phyloP scores from a whole-genome alignment of 2,888 invertebrate genomes.

The Cerceris ruficornis region DNA sequence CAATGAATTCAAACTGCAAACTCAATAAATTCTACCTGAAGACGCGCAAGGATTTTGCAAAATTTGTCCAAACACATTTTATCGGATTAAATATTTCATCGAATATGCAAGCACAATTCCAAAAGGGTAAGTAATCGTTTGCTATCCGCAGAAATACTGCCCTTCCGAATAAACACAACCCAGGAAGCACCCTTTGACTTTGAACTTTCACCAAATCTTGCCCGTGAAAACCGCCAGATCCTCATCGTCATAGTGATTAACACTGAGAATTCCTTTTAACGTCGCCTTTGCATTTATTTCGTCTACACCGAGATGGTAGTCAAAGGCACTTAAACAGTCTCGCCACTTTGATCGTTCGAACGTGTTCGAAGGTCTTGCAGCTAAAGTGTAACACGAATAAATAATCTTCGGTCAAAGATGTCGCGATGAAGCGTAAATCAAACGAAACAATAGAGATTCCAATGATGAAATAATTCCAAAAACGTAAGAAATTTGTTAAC shows the following conservation, averaged over 20 bases:
- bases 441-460: no score
- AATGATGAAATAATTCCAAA: no score
- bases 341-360: not conserved
- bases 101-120: not conserved
- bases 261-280: slow-evolving; percentile 38
- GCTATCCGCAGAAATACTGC: slow-evolving; percentile 12
- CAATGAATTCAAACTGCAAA: no score
- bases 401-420: no score
- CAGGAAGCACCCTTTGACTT: slow-evolving; percentile 28
- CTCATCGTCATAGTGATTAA: slow-evolving; percentile 26
- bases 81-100: not conserved
- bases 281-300: slow-evolving; percentile 19
- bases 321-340: slow-evolving; percentile 16
- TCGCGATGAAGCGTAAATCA: no score
- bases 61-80: not conserved
- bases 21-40: no score
- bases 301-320: slow-evolving; percentile 26
- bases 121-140: slow-evolving; percentile 13
- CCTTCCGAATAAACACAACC: slow-evolving; percentile 9
- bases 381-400: no score
- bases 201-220: slow-evolving; percentile 13
- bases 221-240: slow-evolving; percentile 33
- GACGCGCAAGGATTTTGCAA: no score
- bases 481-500: no score
- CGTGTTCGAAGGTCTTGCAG: not conserved